Evolutionary conservation across 2,888 invertebrate species (phyloP), one percentile per base, ranked within the genome.

Genomic region (Cataglyphis rosenhaueri): DNA sequence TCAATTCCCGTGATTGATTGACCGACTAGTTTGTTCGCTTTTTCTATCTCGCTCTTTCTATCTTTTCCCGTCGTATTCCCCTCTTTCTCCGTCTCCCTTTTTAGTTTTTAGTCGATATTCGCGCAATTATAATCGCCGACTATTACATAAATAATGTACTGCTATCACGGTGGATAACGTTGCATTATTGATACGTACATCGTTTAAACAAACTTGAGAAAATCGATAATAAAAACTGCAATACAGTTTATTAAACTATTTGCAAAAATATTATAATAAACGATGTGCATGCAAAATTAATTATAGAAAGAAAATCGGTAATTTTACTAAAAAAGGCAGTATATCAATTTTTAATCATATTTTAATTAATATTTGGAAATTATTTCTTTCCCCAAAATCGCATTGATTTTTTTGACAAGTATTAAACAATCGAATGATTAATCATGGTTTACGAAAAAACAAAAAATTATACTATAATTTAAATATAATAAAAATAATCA

Each of bases 1-100:
- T 83, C 83, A 79, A 79, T 79, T 79, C 78, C 78, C 71, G 78
- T 79, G 78, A 79, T 71, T 79, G 71, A 79, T 79, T 79, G 71
- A 79, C 78, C 78, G 78, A 79, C 78, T 79, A 71, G 59, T 71
- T 79, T 18, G 71, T 71, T 82, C 71, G 70, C 83, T 71, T 81
- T 71, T 52, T 68, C 41, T 52, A 61, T 65, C 71, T 71, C 59
- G 52, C 38, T 73, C 68, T 75, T 70, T 68, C 70, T 57, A 41
- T 41, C 18, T 35, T 41, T 41, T 44, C 15, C 18, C 2, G 25
- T 35, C 48, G 64, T 65, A 41, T 55, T 55, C 57, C 52, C 66
- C 38, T 15, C 29, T 15, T 25, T n/a, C 38, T 41, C 44, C 18
- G 21, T 44, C 25, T n/a, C 59, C 44, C 10, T 52, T 64, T 71